phyloP scores from a whole-genome alignment of 2,113 vertebrate species.

The Tragelaphus imberbis region DNA sequence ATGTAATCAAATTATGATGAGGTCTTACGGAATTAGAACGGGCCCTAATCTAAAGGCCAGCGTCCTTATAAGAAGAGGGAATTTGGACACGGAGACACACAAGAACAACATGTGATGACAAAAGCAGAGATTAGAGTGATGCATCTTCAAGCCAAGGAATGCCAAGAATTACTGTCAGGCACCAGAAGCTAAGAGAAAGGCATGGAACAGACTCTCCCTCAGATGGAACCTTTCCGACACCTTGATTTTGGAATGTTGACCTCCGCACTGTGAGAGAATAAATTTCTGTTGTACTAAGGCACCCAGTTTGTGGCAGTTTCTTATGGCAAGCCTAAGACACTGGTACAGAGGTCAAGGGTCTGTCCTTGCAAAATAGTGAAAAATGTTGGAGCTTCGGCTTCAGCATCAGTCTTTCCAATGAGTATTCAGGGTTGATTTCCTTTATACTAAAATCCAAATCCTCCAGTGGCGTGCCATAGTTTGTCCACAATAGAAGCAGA shows the following conservation, averaged over 20 bases:
- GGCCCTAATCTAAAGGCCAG: neutral
- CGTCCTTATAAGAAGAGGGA: constrained; percentile 47
- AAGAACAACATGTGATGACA: constrained; percentile 33
- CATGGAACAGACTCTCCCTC: neutral
- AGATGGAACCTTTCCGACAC: neutral
- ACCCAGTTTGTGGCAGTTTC: neutral
- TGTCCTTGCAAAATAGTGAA: neutral
- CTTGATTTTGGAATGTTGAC: neutral
- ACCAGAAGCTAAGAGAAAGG: neutral
- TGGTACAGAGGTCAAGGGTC: neutral
- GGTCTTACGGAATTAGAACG: neutral
- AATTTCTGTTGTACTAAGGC: neutral
- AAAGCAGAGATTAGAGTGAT: constrained; percentile 22
- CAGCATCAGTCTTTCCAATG: neutral
- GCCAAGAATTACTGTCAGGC: constrained; percentile 34
- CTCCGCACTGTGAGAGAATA: neutral
- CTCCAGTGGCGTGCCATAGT: neutral
- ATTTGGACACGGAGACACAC: constrained; percentile 30
- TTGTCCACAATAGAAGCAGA: neutral
- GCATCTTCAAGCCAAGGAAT: constrained; percentile 8
- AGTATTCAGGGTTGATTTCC: neutral
- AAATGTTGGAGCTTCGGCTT: neutral
- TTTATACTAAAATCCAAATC: neutral
- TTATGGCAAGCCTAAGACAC: neutral
- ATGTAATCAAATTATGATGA: constrained; percentile 12